Evolutionary conservation across 1,140 invertebrate species (phyloP).

Genomic region (Brachionus manjavacas): DNA sequence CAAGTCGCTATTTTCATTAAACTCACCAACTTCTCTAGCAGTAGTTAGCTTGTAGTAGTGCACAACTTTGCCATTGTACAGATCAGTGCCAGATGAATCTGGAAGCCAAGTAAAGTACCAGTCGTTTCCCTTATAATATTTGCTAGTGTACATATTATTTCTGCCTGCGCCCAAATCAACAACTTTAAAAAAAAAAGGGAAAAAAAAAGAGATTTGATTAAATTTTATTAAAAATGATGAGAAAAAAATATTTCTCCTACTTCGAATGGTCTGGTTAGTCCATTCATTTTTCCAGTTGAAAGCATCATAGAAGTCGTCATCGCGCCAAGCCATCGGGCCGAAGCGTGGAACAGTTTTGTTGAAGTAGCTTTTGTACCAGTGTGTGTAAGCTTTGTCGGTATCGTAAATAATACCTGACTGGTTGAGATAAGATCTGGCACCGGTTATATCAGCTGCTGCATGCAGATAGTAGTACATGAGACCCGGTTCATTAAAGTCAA

Average conservation of each 20-base stretch:
- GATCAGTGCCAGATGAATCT: constrained; percentile 61
- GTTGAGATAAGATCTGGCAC: constrained; percentile 80
- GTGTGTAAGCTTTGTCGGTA: constrained; percentile 85
- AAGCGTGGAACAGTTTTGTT: constrained; percentile 92
- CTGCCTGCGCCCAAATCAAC: constrained; percentile 57
- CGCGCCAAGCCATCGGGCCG: constrained; percentile 76
- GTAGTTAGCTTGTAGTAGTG: constrained; percentile 14
- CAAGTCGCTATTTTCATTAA: background rate
- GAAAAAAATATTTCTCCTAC: background rate
- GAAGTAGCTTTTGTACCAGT: constrained; percentile 89
- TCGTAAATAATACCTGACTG: constrained; percentile 88
- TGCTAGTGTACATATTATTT: constrained; percentile 80
- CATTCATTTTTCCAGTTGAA: constrained; percentile 57
- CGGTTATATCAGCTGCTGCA: constrained; percentile 84
- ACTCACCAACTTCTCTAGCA: constrained; percentile 8
- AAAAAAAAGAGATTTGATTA: too few species aligned
- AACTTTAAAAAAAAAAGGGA: constrained; percentile 46
- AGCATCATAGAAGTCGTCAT: constrained; percentile 55
- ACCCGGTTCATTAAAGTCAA: constrained; percentile 74
- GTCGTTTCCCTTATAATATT: constrained; percentile 84
- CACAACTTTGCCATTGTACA: constrained; percentile 38
- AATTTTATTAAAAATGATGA: too few species aligned
- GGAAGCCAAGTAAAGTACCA: constrained; percentile 80
- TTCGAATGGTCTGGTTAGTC: constrained; percentile 51
- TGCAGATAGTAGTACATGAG: constrained; percentile 97